Base-by-base conservation (phyloP, 53 echinoderm and acorn worm genomes). In the Pentamera pediparva region DNA sequence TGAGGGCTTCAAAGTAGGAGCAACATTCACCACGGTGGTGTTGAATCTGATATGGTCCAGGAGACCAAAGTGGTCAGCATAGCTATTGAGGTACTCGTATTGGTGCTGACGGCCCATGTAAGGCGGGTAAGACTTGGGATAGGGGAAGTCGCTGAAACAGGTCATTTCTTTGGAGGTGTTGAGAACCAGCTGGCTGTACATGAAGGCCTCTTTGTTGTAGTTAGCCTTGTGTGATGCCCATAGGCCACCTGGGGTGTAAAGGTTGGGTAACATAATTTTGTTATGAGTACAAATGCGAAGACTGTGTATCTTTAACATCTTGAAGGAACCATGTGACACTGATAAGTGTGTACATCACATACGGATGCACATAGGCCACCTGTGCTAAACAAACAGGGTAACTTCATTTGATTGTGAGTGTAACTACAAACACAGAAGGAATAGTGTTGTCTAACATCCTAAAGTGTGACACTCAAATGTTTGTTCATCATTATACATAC, bases 91-190 rank as follows among this genome's bases (percentile, higher is more conserved):
- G 51, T 89, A 89, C 22, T 74, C 47, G 35, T 81, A 35, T 18
- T 82, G 64, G 25, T 82, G 74, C 2, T 49, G 32, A 0, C 39
- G 78, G 19, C 58, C 49, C 15, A 86, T 59, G 56, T 75, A 89
- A 1, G 79, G 65, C 13, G 89, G 86, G 31, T 65, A 82, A 3
- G 86, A 78, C 31, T 74, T 78, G 28, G 85, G 82, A 54, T 75
- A 65, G 3, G 89, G 86, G 59, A 89, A 89, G 39, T 89, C 89
- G 47, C 89, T 89, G 32, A 82, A 78, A 18, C 78, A 78, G 74
- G 47, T 89, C 75, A 86, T 86, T 59, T 89, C 86, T 69, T 89
- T 89, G 63, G 78, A 77, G 31, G 89, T 53, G 45, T 89, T 89
- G 49, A 82, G 82, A 22, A 85, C 40, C 6, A 86, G 78, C 6